phyloP scores from a whole-genome alignment of 2,797 vertebrate species.

The Oceanodroma leucorhoa region DNA sequence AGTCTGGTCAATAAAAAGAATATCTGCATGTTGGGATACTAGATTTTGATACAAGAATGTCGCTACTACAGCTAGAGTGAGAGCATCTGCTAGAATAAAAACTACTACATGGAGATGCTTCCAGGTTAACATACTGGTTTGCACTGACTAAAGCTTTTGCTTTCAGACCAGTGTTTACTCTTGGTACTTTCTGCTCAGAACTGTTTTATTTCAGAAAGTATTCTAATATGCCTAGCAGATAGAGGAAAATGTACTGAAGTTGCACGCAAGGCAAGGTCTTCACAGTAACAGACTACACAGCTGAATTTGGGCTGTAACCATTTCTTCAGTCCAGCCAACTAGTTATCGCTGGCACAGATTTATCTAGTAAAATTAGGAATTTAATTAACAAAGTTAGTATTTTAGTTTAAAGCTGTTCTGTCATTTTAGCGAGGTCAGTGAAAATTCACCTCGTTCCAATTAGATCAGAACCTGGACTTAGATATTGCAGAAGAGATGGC shows the following conservation, averaged over 20 bases:
- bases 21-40: background rate
- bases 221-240: background rate
- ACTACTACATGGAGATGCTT: background rate
- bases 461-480: background rate
- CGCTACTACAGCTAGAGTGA: background rate
- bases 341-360: background rate
- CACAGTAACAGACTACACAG: background rate
- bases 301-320: background rate
- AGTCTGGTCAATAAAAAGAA: background rate
- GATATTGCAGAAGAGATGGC: background rate
- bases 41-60: background rate
- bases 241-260: background rate
- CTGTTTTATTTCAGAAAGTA: background rate
- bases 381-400: background rate
- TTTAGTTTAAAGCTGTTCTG: background rate
- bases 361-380: background rate
- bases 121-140: background rate
- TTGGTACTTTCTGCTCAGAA: background rate
- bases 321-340: background rate
- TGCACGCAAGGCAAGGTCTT: background rate
- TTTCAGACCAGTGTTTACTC: background rate
- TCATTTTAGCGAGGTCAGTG: background rate
- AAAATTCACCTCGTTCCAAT: background rate
- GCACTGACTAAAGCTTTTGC: background rate
- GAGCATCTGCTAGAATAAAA: background rate